These are phyloP conservation scores for Zaprionus inermis DNA, from an alignment of 1,140 invertebrate genomes.

Conservation along the genomic window DNA sequence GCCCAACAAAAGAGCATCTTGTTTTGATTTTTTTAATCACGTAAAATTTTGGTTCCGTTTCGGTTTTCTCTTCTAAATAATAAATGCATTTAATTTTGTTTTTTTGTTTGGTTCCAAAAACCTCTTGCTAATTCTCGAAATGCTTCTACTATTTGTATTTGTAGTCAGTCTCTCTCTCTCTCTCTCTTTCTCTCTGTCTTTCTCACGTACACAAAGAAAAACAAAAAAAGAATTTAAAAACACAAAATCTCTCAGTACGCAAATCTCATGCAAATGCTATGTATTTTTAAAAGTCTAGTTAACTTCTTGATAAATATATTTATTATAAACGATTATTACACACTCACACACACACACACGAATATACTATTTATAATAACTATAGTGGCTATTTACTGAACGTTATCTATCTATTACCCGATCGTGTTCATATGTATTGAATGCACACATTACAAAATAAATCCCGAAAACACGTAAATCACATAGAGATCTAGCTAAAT, in stretches of 20 bases:
- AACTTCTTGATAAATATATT: conserved; percentile 68
- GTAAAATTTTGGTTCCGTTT: conserved; percentile 7
- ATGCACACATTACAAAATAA: conserved; percentile 62
- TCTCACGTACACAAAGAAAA: conserved; percentile 16
- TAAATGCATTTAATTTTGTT: conserved; percentile 67
- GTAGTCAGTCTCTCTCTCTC: conserved; percentile 26
- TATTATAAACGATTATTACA: conserved; percentile 55
- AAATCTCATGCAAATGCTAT: conserved; percentile 50
- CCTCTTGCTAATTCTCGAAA: conserved; percentile 50
- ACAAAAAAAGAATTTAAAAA: conserved; percentile 8
- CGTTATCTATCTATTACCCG: conserved; percentile 70
- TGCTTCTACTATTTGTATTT: conserved; percentile 33
- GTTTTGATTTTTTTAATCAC: conserved; percentile 10
- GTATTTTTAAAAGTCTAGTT: conserved; percentile 63
- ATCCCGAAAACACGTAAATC: conserved; percentile 12
- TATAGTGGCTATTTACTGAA: conserved; percentile 79
- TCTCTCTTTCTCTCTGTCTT: conserved; percentile 6
- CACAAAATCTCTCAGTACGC: conserved; percentile 41
- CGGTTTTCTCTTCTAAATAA: conserved; percentile 23
- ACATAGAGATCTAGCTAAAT: conserved; percentile 6
- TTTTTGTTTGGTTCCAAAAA: conserved; percentile 17
- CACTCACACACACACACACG: conserved; percentile 9
- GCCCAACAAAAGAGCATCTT: conserved; percentile 14
- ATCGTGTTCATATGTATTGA: conserved; percentile 71
- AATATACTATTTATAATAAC: conserved; percentile 62